Base-by-base conservation (phyloP, 2,113 vertebrate species). In the Bothrops jararaca region DNA sequence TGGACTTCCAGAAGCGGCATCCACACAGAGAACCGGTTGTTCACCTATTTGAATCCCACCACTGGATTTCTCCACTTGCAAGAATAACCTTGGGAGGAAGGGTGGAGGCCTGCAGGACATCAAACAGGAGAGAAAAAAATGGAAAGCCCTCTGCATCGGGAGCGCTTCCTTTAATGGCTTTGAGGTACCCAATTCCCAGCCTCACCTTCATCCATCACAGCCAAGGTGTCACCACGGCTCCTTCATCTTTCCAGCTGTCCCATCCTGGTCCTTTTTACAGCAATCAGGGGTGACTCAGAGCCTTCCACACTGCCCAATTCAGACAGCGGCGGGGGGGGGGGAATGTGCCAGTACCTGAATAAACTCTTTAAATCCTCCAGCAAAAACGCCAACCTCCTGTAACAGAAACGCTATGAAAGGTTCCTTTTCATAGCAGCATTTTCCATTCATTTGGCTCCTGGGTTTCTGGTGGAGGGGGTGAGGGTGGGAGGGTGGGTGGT, bases 361-460 rank as follows among this genome's bases (percentile, higher is more conserved):
- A 97, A 97, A 98, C 97, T 95, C 95, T 96, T 98, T 97, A 97
- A 98, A 98, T 98, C 97, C 97, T 94, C 97, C 97, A 97, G 95
- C 97, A 97, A 50, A 92, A 98, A 97, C 97, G 97, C 97, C 97
- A 97, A n/a, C n/a, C n/a, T n/a, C 97, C 98, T 98, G 96, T n/a
- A 97, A 97, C 48, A 97, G 96, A 94, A 0, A 94, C 0, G 0
- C 54, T 87, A 97, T 98, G 97, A 98, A 98, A 98, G 97, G 96
- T 45, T 94, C 96, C 97, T 98, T 98, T 97, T 98, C 94, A 89
- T 1, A 0, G 1, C 96, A 45, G 97, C 97, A 97, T 97, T 97
- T 98, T 97, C 96, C 74, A 94, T 94, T 95, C 92, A 42, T 74
- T 24, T 94, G 90, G 92, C 86, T 89, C 96, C 96, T 93, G 90